Evolutionary conservation across 35 echinoderm and acorn worm species (phyloP).

Genomic region (Eucidaris tribuloides): DNA sequence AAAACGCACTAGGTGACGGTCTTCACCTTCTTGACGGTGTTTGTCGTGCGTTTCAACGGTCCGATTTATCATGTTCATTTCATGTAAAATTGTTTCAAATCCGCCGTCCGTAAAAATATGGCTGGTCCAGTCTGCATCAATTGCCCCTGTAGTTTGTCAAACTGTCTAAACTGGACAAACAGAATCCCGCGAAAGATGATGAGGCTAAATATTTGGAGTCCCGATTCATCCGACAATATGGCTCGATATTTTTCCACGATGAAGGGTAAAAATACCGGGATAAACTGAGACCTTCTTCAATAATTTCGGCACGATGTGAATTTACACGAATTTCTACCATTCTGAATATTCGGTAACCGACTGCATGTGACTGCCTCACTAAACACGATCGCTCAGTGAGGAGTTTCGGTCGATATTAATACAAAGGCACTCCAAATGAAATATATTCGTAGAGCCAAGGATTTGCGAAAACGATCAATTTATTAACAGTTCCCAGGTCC

Average conservation of each 20-base stretch:
- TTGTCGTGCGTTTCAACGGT: too few species aligned
- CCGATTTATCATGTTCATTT: too few species aligned
- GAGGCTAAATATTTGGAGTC: neutral
- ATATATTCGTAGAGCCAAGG: too few species aligned
- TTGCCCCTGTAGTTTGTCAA: neutral
- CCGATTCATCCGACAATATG: neutral
- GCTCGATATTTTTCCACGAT: neutral
- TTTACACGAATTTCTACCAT: neutral
- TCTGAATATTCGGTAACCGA: too few species aligned
- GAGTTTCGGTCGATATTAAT: too few species aligned
- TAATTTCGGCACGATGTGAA: neutral
- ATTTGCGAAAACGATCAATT: too few species aligned
- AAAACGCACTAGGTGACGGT: too few species aligned
- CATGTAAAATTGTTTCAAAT: neutral
- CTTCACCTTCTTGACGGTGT: too few species aligned
- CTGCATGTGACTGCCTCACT: too few species aligned
- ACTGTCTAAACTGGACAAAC: neutral
- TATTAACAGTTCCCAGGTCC: too few species aligned
- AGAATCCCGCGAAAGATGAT: neutral
- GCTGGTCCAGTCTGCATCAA: neutral
- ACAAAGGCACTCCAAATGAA: too few species aligned
- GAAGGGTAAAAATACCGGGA: neutral
- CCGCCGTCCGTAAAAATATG: neutral
- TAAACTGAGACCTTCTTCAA: neutral
- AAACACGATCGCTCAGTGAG: too few species aligned